Evolutionary conservation across 2,888 invertebrate genomes (phyloP), one percentile per base, ranked within the genome.

Genomic region (Syritta pipiens): DNA sequence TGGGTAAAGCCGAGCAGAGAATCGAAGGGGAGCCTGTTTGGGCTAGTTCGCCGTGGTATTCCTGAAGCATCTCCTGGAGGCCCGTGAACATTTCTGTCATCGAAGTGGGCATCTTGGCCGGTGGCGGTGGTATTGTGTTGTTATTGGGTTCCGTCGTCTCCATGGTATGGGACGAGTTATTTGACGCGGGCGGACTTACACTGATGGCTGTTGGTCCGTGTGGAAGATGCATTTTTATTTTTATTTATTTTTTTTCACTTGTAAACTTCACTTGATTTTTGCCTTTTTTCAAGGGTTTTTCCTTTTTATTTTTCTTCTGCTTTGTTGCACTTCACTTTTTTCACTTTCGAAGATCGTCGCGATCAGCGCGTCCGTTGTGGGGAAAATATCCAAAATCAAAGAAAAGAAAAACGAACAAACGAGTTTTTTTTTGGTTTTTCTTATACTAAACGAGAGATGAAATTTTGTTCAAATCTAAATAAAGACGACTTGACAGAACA

Each of bases 11-110:
- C 51, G 97, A 97, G 90, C 99, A 99, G 72, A 98, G 91, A 82
- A 99, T 95, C 82, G 97, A 95, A 0, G 99, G 99, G 81, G 97
- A 97, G 51, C 97, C 98, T 22, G 99, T 99, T 88, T 94, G 94
- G 83, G 97, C 95, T 86, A 98, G 90, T 87, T 96, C 96, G n/a
- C 97, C 97, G 85, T 97, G 96, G 86, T 94, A 96, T 86, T 96
- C 96, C 88, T 94, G 93, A 83, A 95, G 92, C 85, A 94, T 93
- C 85, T 95, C 95, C 86, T 94, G 93, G 84, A 95, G 91, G 84
- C 93, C 92, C 82, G 92, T 90, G 88, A 93, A 94, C 89, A 93
- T 93, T 84, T 95, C 95, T 88, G 93, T 92, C 91, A 93, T 93
- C 83, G 91, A 91, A 82, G 91, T 90, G 84, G 91, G 90, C 86